Evolutionary conservation across 2,888 invertebrate genomes (phyloP).

Genomic region (Venustoraphidia nigricollis): DNA sequence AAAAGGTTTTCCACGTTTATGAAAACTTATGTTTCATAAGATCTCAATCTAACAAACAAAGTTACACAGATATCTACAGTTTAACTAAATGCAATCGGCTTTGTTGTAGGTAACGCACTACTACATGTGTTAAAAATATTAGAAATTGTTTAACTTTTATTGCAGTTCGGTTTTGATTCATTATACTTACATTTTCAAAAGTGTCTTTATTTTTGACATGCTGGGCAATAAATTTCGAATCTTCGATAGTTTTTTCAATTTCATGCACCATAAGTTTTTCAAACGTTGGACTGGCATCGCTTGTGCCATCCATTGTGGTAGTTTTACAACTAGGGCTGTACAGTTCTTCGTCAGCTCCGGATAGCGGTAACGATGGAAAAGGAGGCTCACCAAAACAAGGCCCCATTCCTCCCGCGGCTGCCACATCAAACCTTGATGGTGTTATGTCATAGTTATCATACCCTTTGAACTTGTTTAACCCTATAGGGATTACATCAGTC

Average conservation of each 20-base stretch:
- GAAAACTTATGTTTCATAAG: too few relatives aligned
- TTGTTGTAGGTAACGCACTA: too few relatives aligned
- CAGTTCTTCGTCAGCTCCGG: conserved; percentile 70
- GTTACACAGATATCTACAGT: too few relatives aligned
- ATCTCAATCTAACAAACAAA: too few relatives aligned
- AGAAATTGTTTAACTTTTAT: too few relatives aligned
- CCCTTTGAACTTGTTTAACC: conserved; percentile 48
- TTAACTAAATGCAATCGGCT: too few relatives aligned
- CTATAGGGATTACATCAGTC: conserved; percentile 62
- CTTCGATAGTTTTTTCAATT: conserved; percentile 84
- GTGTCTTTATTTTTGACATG: conserved; percentile 90
- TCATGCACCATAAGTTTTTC: conserved; percentile 69
- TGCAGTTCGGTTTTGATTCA: background rate
- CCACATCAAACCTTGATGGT: conserved; percentile 42
- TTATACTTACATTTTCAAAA: conserved; percentile 74
- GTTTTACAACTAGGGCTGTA: conserved; percentile 49
- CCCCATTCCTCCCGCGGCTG: conserved; percentile 45
- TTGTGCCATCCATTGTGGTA: conserved; percentile 35
- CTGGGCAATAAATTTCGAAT: conserved; percentile 87
- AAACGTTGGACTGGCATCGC: conserved; percentile 60
- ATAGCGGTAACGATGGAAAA: conserved; percentile 50
- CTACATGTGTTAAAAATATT: too few relatives aligned
- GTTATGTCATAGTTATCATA: conserved; percentile 56
- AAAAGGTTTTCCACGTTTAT: too few relatives aligned
- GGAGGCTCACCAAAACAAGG: conserved; percentile 49